Percentiles rank a stretch among this genome's conserved stretches.
Conservation (phyloP, 2,888 invertebrate species). For the Dascillus cervinus region DNA sequence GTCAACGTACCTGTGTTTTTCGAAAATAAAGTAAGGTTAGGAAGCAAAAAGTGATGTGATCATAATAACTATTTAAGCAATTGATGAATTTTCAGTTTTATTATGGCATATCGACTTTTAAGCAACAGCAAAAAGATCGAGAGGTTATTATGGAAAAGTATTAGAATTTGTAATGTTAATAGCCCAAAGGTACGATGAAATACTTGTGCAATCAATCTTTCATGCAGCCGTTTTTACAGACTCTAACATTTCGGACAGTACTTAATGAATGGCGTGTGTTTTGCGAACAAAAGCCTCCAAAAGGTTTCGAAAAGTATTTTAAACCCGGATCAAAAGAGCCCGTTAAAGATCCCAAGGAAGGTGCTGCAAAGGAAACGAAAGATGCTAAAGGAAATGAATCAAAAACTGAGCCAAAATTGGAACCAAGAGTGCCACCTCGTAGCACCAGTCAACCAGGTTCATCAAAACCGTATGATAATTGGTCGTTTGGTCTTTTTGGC, state of each 20-base stretch:
- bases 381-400: slow-evolving; percentile 32
- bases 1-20: too few relatives aligned
- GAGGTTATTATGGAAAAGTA: slow-evolving; percentile 37
- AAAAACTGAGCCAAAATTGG: slow-evolving; percentile 34
- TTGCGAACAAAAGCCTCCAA: slow-evolving; percentile 77
- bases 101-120: slow-evolving; percentile 58
- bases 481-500: slow-evolving; percentile 47
- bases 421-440: slow-evolving; percentile 40
- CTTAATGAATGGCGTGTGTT: slow-evolving; percentile 56
- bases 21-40: slow-evolving; percentile 11
- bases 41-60: slow-evolving; percentile 5
- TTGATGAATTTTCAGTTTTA: slow-evolving; percentile 7
- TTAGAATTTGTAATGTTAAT: slow-evolving; percentile 32
- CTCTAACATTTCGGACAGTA: slow-evolving; percentile 50
- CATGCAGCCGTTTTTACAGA: too few relatives aligned
- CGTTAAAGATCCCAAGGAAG: slow-evolving; percentile 37
- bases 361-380: slow-evolving; percentile 38
- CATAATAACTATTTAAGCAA: slow-evolving; percentile 6
- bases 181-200: slow-evolving; percentile 29
- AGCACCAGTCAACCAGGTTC: slow-evolving; percentile 26
- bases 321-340: slow-evolving; percentile 46
- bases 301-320: slow-evolving; percentile 92
- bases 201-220: too few relatives aligned
- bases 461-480: slow-evolving; percentile 42
- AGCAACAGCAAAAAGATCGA: slow-evolving; percentile 52